phyloP scores from a whole-genome alignment of 2,888 invertebrate genomes.

The Hanleya hanleyi region DNA sequence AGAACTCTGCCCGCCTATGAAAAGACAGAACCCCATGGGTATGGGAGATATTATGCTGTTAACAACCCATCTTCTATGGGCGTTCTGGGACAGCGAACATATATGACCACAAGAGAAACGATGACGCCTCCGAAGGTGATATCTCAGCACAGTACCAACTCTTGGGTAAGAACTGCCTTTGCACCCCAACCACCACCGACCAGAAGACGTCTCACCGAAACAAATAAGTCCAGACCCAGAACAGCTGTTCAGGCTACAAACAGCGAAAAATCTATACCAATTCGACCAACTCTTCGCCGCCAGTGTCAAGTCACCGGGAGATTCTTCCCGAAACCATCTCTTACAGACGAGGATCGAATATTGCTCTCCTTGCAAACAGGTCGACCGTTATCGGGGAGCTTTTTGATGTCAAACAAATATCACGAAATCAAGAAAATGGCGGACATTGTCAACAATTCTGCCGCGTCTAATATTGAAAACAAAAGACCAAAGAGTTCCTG shows the following conservation, averaged over 20 bases:
- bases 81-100: not conserved
- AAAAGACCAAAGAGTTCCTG: constrained; percentile 25
- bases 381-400: constrained; percentile 20
- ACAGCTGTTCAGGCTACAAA: constrained; percentile 10
- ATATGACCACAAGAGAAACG: not conserved
- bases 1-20: not conserved
- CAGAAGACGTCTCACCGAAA: not conserved
- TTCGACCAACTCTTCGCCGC: constrained; percentile 29
- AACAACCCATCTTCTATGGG: not conserved
- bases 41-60: not conserved
- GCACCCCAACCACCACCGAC: not conserved
- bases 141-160: not conserved
- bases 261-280: constrained; percentile 26
- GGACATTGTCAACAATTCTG: not conserved
- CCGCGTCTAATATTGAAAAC: not conserved
- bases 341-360: constrained; percentile 22
- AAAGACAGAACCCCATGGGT: not conserved
- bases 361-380: constrained; percentile 2
- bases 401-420: constrained; percentile 5
- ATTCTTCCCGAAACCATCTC: constrained; percentile 48
- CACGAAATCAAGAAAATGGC: constrained; percentile 3
- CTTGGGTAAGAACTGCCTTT: not conserved
- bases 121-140: not conserved
- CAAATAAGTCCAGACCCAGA: not conserved
- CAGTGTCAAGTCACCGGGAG: constrained; percentile 43